These are phyloP conservation scores for Orientallactaga bullata DNA, from an alignment of 2,113 vertebrate genomes.

Conservation along the genomic window DNA sequence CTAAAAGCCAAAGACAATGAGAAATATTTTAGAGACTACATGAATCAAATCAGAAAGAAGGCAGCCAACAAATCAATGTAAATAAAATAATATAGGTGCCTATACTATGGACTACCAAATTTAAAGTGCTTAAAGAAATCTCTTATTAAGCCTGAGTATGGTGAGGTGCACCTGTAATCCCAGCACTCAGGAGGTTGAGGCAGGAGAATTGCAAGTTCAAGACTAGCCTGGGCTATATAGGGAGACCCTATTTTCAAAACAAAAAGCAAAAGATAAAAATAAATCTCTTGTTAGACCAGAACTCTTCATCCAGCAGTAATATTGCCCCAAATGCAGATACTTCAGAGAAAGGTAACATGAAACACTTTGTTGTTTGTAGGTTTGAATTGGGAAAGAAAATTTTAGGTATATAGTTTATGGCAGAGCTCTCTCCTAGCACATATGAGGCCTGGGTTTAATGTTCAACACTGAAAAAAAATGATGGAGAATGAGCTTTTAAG, in stretches of 20 bases:
- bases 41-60: background rate
- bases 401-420: background rate
- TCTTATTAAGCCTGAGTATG: background rate
- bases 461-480: background rate
- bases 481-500: background rate
- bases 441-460: background rate
- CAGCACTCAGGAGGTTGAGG: background rate
- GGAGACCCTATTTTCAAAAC: background rate
- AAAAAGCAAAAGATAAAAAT: background rate
- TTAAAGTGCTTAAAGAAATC: background rate
- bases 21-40: background rate
- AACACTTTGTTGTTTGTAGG: background rate
- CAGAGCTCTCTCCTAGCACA: background rate
- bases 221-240: background rate
- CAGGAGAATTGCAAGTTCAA: background rate
- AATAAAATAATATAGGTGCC: background rate
- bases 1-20: background rate
- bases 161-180: background rate
- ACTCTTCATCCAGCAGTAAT: background rate
- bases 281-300: background rate
- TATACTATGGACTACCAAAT: background rate
- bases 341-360: background rate
- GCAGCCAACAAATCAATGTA: background rate
- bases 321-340: background rate
- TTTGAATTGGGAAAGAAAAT: background rate